These are phyloP conservation scores for Popillia japonica DNA, from an alignment of 1,140 invertebrate genomes.

Conservation along the genomic window DNA sequence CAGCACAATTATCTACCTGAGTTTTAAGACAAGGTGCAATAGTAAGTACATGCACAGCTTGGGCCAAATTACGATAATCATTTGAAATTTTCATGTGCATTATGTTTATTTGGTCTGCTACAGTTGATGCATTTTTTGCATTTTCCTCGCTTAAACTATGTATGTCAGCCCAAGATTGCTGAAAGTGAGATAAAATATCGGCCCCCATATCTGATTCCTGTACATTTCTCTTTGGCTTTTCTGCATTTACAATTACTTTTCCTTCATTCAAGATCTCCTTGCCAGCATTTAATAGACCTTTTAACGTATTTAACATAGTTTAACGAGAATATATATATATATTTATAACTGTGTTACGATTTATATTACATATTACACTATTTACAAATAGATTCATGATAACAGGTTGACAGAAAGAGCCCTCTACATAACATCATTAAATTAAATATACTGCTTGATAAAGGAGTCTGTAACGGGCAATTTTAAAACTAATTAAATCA, in stretches of 20 bases:
- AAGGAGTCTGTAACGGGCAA: too few species aligned
- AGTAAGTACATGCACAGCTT: conserved; percentile 65
- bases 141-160: conserved; percentile 71
- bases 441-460: too few species aligned
- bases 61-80: conserved; percentile 65
- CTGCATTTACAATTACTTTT: conserved; percentile 47
- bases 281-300: conserved; percentile 43
- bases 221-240: conserved; percentile 43
- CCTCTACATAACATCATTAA: too few species aligned
- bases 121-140: conserved; percentile 66
- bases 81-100: conserved; percentile 66
- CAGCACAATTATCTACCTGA: conserved; percentile 67
- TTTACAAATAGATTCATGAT: too few species aligned
- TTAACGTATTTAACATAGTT: conserved; percentile 54
- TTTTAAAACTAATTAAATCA: too few species aligned
- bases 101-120: conserved; percentile 65
- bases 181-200: conserved; percentile 69
- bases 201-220: conserved; percentile 66
- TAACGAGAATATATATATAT: neutral
- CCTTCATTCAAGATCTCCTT: conserved; percentile 52
- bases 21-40: conserved; percentile 67
- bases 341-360: too few species aligned
- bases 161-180: conserved; percentile 71
- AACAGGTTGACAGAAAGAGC: too few species aligned
- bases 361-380: too few species aligned